These are phyloP conservation scores for Monarcha castaneiventris DNA, from an alignment of 2,113 vertebrate genomes.

Conservation along the genomic window DNA sequence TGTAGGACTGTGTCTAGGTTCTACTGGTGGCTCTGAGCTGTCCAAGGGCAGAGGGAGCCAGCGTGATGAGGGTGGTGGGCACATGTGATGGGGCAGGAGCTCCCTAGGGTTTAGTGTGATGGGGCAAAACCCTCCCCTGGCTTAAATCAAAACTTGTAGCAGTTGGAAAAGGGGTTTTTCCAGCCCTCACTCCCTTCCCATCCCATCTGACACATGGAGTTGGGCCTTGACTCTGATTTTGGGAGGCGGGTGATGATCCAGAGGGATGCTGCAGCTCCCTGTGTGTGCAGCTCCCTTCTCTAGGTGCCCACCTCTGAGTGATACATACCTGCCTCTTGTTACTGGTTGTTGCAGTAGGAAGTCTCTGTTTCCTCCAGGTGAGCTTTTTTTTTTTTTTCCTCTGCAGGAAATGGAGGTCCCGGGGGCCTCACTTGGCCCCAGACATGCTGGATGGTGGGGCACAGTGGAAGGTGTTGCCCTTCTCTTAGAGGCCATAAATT, in stretches of 20 bases:
- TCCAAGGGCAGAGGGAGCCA: background rate
- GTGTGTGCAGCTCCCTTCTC: background rate
- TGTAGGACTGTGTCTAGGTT: fast-evolving
- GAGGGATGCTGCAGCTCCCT: background rate
- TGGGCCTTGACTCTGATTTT: background rate
- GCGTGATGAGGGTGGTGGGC: fast-evolving
- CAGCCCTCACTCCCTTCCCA: background rate
- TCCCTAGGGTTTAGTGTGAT: background rate
- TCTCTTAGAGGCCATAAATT: background rate
- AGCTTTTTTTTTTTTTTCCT: background rate
- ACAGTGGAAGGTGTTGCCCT: background rate
- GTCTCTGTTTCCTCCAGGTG: background rate
- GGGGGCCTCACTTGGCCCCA: background rate
- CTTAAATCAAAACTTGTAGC: background rate
- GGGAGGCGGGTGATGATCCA: background rate
- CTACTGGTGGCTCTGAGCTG: background rate
- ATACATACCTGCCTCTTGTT: fast-evolving
- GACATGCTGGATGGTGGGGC: background rate
- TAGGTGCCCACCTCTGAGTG: background rate
- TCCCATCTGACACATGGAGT: background rate
- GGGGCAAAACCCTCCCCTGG: background rate
- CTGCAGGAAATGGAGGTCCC: background rate
- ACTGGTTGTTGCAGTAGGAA: background rate
- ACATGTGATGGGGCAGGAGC: background rate
- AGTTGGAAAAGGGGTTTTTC: background rate